Percentiles rank a stretch among this genome's conserved stretches.
These are phyloP conservation scores for Liasis olivaceus DNA, from an alignment of 2,797 vertebrate species.

Conservation along the genomic window DNA sequence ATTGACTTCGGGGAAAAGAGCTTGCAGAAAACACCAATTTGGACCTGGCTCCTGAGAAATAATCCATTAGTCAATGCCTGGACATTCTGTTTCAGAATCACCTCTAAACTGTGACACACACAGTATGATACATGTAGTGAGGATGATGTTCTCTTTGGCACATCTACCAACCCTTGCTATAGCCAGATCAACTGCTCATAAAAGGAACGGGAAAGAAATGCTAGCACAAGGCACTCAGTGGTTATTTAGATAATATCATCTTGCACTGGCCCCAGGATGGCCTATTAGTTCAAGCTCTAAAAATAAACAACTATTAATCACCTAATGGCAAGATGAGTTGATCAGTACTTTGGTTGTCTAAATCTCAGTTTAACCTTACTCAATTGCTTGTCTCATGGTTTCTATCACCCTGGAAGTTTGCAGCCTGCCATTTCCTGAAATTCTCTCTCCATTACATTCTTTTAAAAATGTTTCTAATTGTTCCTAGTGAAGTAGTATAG, in stretches of 20 bases:
- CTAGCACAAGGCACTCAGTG: conserved; percentile 70
- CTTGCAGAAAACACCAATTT: conserved; percentile 7
- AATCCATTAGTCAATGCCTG: conserved; percentile 4
- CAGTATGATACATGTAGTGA: not conserved
- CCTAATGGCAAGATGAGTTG: conserved; percentile 74
- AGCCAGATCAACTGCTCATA: conserved; percentile 68
- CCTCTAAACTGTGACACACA: conserved; percentile 5
- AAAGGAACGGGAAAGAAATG: conserved; percentile 65
- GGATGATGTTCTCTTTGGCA: conserved; percentile 36
- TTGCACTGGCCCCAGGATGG: conserved; percentile 73
- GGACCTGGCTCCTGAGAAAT: not conserved
- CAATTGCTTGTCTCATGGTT: conserved; percentile 67
- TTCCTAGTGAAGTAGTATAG: conserved; percentile 74
- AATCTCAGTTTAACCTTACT: conserved; percentile 66
- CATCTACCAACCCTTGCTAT: conserved; percentile 65
- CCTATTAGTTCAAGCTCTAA: conserved; percentile 79
- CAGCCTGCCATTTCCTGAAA: conserved; percentile 71
- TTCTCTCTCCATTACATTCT: conserved; percentile 59
- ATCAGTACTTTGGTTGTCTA: conserved; percentile 70
- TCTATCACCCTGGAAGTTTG: conserved; percentile 74
- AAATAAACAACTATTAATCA: conserved; percentile 86
- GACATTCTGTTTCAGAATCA: not conserved
- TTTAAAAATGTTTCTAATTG: conserved; percentile 76
- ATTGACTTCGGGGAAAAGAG: not conserved
- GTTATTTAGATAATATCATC: conserved; percentile 78